Conservation (phyloP, 2,113 vertebrate genomes). For the Taurulus bubalis region DNA sequence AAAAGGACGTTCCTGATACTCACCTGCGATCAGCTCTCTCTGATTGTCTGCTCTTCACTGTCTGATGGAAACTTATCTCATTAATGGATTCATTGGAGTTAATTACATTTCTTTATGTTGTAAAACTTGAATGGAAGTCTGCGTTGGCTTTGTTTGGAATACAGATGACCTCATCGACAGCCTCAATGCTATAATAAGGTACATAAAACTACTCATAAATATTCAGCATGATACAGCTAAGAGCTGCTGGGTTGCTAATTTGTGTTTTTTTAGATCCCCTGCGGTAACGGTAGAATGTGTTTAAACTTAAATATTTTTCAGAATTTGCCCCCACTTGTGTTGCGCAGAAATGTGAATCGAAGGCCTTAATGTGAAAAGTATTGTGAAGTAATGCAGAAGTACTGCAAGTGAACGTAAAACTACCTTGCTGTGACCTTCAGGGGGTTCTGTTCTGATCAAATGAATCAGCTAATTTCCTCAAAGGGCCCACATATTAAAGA, state of each 20-base stretch:
- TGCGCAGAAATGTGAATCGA: not conserved
- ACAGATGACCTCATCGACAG: not conserved
- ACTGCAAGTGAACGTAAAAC: not conserved
- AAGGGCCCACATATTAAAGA: not conserved
- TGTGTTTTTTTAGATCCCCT: not conserved
- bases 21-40: conserved; percentile 64
- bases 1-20: conserved; percentile 88
- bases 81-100: conserved; percentile 4
- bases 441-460: not conserved
- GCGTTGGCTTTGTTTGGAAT: conserved; percentile 19
- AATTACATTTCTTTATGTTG: not conserved
- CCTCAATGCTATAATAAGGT: conserved; percentile 4
- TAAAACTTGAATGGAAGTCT: conserved; percentile 27
- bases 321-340: not conserved
- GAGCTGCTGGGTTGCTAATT: not conserved
- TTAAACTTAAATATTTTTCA: not conserved
- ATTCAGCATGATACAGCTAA: not conserved
- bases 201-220: not conserved
- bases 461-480: not conserved
- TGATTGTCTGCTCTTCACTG: conserved; percentile 64
- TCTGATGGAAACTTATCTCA: conserved; percentile 27
- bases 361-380: not conserved
- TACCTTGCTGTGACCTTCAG: not conserved
- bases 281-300: not conserved
- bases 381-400: not conserved